Evolutionary conservation across 2,888 invertebrate species (phyloP).

Genomic region (Zaprionus obscuricornis): DNA sequence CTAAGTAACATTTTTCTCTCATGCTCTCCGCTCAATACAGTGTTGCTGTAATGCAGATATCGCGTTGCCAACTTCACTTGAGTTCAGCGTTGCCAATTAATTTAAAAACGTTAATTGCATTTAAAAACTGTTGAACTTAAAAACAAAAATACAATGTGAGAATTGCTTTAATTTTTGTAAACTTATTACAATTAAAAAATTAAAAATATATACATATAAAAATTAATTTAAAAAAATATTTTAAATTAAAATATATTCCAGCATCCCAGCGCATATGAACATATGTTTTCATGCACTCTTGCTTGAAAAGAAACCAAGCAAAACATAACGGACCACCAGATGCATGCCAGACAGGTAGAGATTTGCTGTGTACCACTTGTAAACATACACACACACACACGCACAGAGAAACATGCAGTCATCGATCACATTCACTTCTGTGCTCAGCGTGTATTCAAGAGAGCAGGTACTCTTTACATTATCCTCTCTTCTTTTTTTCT

Average conservation of each 20-base stretch:
- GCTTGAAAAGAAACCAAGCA: background rate
- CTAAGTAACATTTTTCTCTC: background rate
- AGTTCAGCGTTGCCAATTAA: constrained; percentile 20
- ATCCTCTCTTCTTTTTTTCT: background rate
- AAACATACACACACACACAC: background rate
- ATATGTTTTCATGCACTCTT: too few relatives aligned
- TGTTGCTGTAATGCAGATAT: constrained; percentile 19
- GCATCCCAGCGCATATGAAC: too few relatives aligned
- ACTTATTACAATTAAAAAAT: too few relatives aligned
- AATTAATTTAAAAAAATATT: too few relatives aligned
- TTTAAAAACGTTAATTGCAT: background rate
- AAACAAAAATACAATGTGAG: too few relatives aligned
- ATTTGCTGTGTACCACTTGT: background rate
- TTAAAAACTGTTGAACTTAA: constrained; percentile 25
- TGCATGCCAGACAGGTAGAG: background rate
- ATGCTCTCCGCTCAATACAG: constrained; percentile 1
- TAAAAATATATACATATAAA: too few relatives aligned
- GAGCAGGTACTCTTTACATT: constrained; percentile 9
- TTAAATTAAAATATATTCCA: too few relatives aligned
- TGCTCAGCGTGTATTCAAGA: constrained; percentile 3
- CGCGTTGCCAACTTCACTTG: constrained; percentile 25
- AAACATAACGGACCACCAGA: constrained; percentile 2
- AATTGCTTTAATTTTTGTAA: too few relatives aligned
- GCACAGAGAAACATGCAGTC: background rate
- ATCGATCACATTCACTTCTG: constrained; percentile 20